Evolutionary conservation across 2,888 invertebrate species (phyloP).

Genomic region (Dryomyza anilis): DNA sequence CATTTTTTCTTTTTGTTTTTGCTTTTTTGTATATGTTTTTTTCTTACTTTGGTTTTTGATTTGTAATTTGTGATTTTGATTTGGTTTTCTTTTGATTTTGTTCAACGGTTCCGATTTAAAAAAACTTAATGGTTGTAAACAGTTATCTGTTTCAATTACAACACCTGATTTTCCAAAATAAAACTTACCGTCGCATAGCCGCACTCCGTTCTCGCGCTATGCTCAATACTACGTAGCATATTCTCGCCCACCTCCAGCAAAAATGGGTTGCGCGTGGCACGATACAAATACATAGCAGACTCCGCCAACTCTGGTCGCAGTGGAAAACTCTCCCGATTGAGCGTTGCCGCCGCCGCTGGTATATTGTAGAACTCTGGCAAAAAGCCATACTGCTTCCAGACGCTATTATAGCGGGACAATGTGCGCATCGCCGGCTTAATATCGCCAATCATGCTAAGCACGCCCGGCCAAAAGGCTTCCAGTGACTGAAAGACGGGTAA

Average conservation of each 20-base stretch:
- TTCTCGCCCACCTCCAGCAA: constrained; percentile 92
- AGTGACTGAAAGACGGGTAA: constrained; percentile 97
- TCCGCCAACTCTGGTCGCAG: constrained; percentile 95
- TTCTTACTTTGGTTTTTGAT: too few relatives aligned
- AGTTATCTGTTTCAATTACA: too few relatives aligned
- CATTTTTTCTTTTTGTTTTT: too few relatives aligned
- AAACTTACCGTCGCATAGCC: constrained; percentile 92
- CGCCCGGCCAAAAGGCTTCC: constrained; percentile 98
- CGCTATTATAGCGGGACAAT: constrained; percentile 92
- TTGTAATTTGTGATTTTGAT: too few relatives aligned
- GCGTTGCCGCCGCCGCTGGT: constrained; percentile 81
- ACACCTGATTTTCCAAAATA: neutral
- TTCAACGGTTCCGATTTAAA: too few relatives aligned
- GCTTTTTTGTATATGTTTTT: too few relatives aligned
- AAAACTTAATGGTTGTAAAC: too few relatives aligned
- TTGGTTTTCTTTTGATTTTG: too few relatives aligned
- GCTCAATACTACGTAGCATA: constrained; percentile 90
- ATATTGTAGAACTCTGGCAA: constrained; percentile 98
- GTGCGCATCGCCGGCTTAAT: constrained; percentile 90
- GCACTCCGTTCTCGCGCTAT: constrained; percentile 89
- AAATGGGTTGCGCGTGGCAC: constrained; percentile 91
- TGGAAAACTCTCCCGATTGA: constrained; percentile 87
- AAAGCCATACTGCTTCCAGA: constrained; percentile 97
- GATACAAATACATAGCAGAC: constrained; percentile 94
- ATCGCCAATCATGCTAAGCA: constrained; percentile 86